phyloP scores from a whole-genome alignment of 2,888 invertebrate genomes.

The Athetis lepigone region DNA sequence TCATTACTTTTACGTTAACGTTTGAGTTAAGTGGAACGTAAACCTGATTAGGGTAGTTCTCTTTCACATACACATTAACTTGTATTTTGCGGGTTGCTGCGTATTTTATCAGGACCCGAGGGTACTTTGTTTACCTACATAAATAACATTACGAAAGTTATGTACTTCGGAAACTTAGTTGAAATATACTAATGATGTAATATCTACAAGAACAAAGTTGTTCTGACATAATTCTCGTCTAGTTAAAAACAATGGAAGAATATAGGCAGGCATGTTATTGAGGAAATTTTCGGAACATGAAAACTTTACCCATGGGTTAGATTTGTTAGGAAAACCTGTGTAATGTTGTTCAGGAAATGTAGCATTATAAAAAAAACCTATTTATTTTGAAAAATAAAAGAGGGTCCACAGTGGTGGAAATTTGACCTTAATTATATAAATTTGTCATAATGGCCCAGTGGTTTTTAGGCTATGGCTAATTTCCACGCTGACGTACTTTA shows the following conservation, averaged over 20 bases:
- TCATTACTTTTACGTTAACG: slow-evolving; percentile 21
- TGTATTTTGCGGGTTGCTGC: slow-evolving; percentile 57
- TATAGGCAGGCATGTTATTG: slow-evolving; percentile 2
- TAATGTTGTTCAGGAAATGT: too few species aligned
- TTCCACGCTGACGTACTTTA: too few species aligned
- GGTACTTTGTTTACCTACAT: slow-evolving; percentile 59
- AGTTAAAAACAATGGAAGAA: slow-evolving; percentile 28
- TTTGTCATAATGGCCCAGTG: too few species aligned
- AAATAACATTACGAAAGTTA: slow-evolving; percentile 64
- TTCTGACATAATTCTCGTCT: slow-evolving; percentile 52
- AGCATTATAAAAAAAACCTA: too few species aligned
- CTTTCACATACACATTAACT: slow-evolving; percentile 37
- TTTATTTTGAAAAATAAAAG: too few species aligned
- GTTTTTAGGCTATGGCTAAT: too few species aligned
- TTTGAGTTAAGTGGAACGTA: slow-evolving; percentile 40
- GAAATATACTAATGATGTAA: slow-evolving; percentile 61
- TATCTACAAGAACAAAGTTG: slow-evolving; percentile 50
- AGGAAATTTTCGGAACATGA: slow-evolving; percentile 1
- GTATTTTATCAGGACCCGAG: slow-evolving; percentile 58
- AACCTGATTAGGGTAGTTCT: slow-evolving; percentile 49
- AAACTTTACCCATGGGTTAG: not conserved
- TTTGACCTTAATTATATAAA: too few species aligned
- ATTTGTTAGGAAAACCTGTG: not conserved
- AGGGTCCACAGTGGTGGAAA: too few species aligned
- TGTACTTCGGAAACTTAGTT: slow-evolving; percentile 59